Percentiles rank a stretch among this genome's conserved stretches.
These are phyloP conservation scores for Sturnus vulgaris DNA, from an alignment of 2,113 vertebrate species.

Conservation along the genomic window DNA sequence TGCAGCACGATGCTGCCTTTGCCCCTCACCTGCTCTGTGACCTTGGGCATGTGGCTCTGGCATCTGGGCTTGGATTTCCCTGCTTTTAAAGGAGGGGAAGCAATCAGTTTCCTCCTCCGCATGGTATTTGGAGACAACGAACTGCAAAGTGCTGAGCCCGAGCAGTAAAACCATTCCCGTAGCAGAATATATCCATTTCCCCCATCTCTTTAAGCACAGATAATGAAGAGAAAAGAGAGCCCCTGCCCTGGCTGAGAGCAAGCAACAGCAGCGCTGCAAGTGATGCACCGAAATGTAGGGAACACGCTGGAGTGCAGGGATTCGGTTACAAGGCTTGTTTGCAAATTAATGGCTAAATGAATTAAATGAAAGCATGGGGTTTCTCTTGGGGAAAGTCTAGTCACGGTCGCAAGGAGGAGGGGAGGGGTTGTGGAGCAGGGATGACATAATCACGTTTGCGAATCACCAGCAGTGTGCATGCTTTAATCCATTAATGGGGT, in stretches of 20 bases:
- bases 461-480: conserved; percentile 54
- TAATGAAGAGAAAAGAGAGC: not conserved
- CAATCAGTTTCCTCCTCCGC: not conserved
- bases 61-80: not conserved
- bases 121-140: not conserved
- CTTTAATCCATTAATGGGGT: conserved; percentile 65
- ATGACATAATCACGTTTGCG: conserved; percentile 58
- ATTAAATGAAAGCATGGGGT: conserved; percentile 20
- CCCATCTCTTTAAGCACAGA: not conserved
- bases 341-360: conserved; percentile 48
- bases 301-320: not conserved
- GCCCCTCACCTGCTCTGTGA: not conserved
- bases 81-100: not conserved
- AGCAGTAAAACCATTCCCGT: not conserved
- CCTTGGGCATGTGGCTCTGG: not conserved
- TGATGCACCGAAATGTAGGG: not conserved
- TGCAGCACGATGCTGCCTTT: not conserved
- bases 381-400: conserved; percentile 50
- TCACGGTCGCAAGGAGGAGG: not conserved
- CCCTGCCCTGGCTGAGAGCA: not conserved
- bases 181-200: not conserved
- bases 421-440: conserved; percentile 3
- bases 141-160: not conserved
- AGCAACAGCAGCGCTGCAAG: not conserved
- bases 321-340: not conserved